A percentile compares a stretch with the other conserved stretches of the same genome.
phyloP scores from a whole-genome alignment of 2,113 vertebrate species.

The Canis aureus region DNA sequence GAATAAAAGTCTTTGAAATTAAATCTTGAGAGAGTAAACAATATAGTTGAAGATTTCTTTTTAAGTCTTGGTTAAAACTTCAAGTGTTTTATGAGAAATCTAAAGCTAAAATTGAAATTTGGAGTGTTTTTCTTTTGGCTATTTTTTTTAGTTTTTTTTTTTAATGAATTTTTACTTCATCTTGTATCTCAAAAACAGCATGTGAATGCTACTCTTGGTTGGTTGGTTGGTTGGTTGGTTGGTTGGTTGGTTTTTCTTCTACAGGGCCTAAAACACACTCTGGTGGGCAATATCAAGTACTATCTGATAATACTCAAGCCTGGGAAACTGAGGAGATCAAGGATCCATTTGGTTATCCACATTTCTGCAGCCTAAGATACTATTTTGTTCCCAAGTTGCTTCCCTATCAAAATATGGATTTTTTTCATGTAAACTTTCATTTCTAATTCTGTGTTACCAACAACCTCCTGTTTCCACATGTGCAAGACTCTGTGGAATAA shows the following conservation, averaged over 20 bases:
- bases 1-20: constrained; percentile 9
- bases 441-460: constrained; percentile 46
- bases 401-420: constrained; percentile 31
- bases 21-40: constrained; percentile 19
- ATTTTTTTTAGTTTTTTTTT: background rate
- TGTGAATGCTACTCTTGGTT: background rate
- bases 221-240: no score
- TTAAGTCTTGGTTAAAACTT: constrained; percentile 4
- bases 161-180: background rate
- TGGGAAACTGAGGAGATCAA: constrained; percentile 21
- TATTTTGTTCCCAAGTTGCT: background rate
- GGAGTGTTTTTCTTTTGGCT: background rate
- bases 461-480: background rate
- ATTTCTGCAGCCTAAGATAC: background rate
- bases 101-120: constrained; percentile 42
- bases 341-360: background rate
- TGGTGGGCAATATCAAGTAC: background rate
- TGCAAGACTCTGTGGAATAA: background rate
- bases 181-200: background rate
- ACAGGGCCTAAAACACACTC: background rate
- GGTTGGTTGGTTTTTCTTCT: background rate
- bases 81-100: background rate
- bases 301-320: background rate
- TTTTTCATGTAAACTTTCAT: background rate
- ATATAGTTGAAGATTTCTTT: background rate